A percentile compares a stretch with the other conserved stretches of the same genome.
Conservation (phyloP, 2,797 vertebrate genomes). For the Myoxocephalus aenaeus region DNA sequence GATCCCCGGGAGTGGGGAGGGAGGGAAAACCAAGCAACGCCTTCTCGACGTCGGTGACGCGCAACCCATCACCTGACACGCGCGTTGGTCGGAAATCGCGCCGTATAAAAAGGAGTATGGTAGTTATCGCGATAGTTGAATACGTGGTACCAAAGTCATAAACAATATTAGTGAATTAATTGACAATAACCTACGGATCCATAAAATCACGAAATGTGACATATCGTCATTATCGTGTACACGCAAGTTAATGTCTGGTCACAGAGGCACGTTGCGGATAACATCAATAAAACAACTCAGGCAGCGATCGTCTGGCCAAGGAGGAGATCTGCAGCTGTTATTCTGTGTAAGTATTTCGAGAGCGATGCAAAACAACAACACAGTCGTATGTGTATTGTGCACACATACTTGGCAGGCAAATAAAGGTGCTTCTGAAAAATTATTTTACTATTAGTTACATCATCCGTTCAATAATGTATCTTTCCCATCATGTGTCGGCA, state of each 20-base stretch:
- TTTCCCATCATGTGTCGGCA: neutral
- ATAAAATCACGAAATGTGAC: neutral
- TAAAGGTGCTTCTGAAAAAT: neutral
- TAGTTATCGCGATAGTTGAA: slow-evolving; percentile 51
- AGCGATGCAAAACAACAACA: neutral
- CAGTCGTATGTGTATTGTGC: neutral
- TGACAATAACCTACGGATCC: neutral
- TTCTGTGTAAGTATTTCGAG: neutral
- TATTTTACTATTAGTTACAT: too few species aligned
- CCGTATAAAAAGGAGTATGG: accelerated
- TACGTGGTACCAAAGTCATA: neutral
- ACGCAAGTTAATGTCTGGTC: neutral
- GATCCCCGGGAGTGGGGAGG: slow-evolving; percentile 24
- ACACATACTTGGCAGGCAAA: neutral
- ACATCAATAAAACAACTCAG: neutral
- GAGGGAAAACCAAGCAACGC: slow-evolving; percentile 61
- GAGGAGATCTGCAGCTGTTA: neutral
- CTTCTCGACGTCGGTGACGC: slow-evolving; percentile 61
- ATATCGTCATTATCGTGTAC: neutral
- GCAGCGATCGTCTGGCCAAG: neutral
- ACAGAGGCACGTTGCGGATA: neutral
- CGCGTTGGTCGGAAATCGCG: neutral
- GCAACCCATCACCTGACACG: slow-evolving; percentile 32
- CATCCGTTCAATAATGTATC: neutral
- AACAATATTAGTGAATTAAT: neutral